These are phyloP conservation scores for Habropoda laboriosa DNA, from an alignment of 1,140 invertebrate genomes.

Conservation along the genomic window DNA sequence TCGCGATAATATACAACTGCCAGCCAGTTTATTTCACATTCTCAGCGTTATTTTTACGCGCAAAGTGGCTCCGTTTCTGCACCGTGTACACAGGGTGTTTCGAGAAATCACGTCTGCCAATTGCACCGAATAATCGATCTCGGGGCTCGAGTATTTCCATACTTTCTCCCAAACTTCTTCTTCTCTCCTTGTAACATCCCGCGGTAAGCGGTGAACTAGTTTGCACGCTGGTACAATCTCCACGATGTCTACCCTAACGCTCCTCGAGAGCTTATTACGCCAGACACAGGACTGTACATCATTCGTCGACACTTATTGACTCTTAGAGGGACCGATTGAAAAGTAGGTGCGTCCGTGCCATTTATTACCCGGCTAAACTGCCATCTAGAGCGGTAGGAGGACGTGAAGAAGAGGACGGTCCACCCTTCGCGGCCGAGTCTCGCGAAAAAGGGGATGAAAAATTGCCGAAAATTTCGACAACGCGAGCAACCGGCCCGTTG, in stretches of 20 bases:
- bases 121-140: too few species aligned
- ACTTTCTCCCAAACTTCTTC: too few species aligned
- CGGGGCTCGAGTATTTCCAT: too few species aligned
- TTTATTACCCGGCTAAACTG: conserved; percentile 69
- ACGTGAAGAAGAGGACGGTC: conserved; percentile 26
- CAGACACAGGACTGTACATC: conserved; percentile 68
- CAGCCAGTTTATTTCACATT: background rate
- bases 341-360: conserved; percentile 74
- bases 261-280: conserved; percentile 69
- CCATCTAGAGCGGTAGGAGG: conserved; percentile 38
- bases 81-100: too few species aligned
- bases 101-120: too few species aligned
- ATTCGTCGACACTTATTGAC: conserved; percentile 79
- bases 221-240: background rate
- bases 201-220: background rate
- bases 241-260: too few species aligned
- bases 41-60: too few species aligned
- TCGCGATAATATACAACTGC: background rate
- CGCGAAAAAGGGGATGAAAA: conserved; percentile 70
- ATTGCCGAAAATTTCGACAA: conserved; percentile 69
- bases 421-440: conserved; percentile 45
- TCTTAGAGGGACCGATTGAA: conserved; percentile 75
- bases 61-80: background rate
- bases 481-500: background rate
- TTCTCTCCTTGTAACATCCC: too few species aligned